Conservation (phyloP, 2,113 vertebrate species). For the Planiliza haematocheilus region DNA sequence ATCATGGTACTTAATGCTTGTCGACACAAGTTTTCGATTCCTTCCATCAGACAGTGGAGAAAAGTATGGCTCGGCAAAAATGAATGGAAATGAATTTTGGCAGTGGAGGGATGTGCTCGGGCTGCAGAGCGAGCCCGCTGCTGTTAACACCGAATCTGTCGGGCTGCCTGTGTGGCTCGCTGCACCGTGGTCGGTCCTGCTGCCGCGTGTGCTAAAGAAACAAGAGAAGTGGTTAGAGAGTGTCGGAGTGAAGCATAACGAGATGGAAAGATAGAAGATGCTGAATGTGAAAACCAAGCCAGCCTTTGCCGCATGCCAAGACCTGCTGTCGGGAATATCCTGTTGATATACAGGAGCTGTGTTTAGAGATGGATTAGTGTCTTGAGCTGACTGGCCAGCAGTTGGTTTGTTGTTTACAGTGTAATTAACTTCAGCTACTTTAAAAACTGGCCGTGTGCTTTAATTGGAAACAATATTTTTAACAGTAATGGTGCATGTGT, state of each 20-base stretch:
- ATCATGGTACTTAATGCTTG: too few relatives aligned
- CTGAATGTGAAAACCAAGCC: slow-evolving; percentile 34
- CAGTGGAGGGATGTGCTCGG: slow-evolving; percentile 32
- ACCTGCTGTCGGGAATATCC: neutral
- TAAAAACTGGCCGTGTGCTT: neutral
- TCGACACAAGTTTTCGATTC: neutral
- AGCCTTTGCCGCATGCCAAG: neutral
- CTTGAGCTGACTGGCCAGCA: neutral
- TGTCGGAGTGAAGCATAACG: neutral
- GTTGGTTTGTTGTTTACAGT: neutral
- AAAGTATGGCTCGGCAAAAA: neutral
- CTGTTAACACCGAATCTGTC: slow-evolving; percentile 34
- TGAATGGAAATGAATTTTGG: slow-evolving; percentile 43
- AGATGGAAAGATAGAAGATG: neutral
- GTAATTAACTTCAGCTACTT: slow-evolving; percentile 3
- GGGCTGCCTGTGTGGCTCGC: neutral
- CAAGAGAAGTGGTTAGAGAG: neutral
- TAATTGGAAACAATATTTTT: neutral
- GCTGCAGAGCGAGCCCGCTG: slow-evolving; percentile 33
- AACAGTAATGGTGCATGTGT: neutral
- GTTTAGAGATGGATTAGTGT: slow-evolving; percentile 7
- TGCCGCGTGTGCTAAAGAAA: slow-evolving; percentile 2
- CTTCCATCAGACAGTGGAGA: neutral
- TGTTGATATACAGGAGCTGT: neutral
- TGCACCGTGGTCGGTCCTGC: neutral